phyloP scores from a whole-genome alignment of 2,113 vertebrate species.

The Naja naja region DNA sequence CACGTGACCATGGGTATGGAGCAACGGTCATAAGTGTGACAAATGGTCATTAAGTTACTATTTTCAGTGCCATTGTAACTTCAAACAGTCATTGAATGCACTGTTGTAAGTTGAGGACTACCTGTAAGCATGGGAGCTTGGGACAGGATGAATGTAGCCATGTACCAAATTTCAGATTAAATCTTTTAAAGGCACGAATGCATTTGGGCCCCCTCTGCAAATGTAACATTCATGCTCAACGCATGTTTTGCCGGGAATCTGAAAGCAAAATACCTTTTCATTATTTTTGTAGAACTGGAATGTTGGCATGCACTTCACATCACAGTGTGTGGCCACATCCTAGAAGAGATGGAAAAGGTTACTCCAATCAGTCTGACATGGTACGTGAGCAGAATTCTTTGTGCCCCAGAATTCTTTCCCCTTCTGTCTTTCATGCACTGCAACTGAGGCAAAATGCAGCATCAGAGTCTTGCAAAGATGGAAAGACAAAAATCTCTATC shows the following conservation, averaged over 20 bases:
- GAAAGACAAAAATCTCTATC: background rate
- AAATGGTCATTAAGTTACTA: background rate
- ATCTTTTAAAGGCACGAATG: background rate
- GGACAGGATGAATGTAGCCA: background rate
- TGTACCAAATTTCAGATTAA: background rate
- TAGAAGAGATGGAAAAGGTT: slow-evolving; percentile 57
- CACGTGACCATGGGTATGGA: background rate
- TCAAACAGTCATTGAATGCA: background rate
- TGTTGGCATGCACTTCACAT: slow-evolving; percentile 88
- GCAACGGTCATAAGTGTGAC: background rate
- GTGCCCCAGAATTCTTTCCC: background rate
- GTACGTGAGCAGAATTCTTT: background rate
- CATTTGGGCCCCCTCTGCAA: background rate
- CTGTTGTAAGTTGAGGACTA: background rate
- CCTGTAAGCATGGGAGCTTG: background rate
- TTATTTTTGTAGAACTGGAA: slow-evolving; percentile 86
- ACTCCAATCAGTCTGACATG: background rate
- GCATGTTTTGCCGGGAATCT: background rate
- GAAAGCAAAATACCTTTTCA: slow-evolving; percentile 69
- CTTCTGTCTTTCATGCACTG: background rate
- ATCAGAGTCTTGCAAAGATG: background rate
- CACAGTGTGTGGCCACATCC: slow-evolving; percentile 77
- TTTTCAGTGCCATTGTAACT: background rate
- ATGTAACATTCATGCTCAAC: too few species aligned
- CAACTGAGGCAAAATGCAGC: background rate